Percentiles rank a stretch among this genome's conserved stretches.
These are phyloP conservation scores for Drosophila barbarae DNA, from an alignment of 2,888 invertebrate species.

Conservation along the genomic window DNA sequence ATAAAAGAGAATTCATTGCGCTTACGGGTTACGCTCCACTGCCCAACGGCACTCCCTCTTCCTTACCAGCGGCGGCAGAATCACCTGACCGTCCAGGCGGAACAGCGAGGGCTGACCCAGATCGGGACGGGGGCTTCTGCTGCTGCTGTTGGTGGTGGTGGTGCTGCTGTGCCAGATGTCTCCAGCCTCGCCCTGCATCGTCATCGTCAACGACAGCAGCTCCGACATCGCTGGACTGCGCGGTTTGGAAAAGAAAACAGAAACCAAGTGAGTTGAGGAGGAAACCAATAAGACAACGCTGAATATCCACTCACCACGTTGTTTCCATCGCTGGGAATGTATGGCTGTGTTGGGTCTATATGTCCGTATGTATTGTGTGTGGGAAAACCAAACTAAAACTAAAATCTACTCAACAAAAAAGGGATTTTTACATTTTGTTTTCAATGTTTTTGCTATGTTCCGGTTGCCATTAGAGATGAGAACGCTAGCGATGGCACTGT, in stretches of 20 bases:
- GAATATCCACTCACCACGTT: slow-evolving; percentile 4
- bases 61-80: slow-evolving; percentile 77
- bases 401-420: slow-evolving; percentile 6
- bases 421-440: slow-evolving; percentile 7
- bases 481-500: slow-evolving; percentile 17
- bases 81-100: slow-evolving; percentile 77
- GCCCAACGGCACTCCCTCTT: slow-evolving; percentile 33
- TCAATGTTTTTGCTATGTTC: slow-evolving; percentile 14
- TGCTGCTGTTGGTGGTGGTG: not conserved
- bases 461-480: slow-evolving; percentile 36
- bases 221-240: not conserved
- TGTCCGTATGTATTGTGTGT: not conserved
- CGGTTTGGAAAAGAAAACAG: not conserved
- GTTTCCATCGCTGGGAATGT: slow-evolving; percentile 10
- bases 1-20: slow-evolving; percentile 2
- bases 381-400: slow-evolving; percentile 5
- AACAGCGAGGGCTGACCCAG: slow-evolving; percentile 61
- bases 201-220: slow-evolving; percentile 6
- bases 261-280: not conserved
- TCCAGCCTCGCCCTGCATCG: slow-evolving; percentile 9
- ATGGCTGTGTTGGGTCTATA: too few species aligned
- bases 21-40: slow-evolving; percentile 38
- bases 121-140: slow-evolving; percentile 2
- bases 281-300: not conserved
- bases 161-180: slow-evolving; percentile 7